These are phyloP conservation scores for Falco berigora DNA, from an alignment of 2,797 vertebrate genomes.

Conservation along the genomic window DNA sequence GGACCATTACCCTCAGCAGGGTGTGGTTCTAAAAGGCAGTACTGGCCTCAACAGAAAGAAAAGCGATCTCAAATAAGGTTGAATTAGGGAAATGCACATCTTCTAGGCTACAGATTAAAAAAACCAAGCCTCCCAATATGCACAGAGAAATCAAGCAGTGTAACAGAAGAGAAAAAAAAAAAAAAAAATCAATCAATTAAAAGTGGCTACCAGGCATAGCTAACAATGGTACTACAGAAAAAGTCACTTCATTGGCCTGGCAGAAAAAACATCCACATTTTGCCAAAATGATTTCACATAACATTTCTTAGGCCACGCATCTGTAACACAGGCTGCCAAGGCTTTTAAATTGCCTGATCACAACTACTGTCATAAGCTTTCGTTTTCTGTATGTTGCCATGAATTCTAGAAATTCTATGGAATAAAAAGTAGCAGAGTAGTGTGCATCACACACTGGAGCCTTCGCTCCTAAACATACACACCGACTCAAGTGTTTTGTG, in stretches of 20 bases:
- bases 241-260: not conserved
- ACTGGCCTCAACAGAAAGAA: not conserved
- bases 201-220: not conserved
- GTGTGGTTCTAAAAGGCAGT: not conserved
- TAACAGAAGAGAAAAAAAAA: not conserved
- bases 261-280: fast-evolving
- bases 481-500: not conserved
- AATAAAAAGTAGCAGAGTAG: not conserved
- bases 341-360: not conserved
- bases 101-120: not conserved
- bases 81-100: not conserved
- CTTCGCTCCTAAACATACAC: not conserved
- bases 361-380: not conserved
- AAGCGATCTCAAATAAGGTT: not conserved
- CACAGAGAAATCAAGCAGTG: not conserved
- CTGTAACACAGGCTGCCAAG: not conserved
- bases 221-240: not conserved
- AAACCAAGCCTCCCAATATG: not conserved
- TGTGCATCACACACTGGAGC: fast-evolving
- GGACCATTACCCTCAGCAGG: not conserved
- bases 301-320: not conserved
- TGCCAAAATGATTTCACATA: not conserved
- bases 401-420: not conserved
- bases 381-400: not conserved
- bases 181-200: not conserved